These are phyloP conservation scores for Colistium nudipinnis DNA, from an alignment of 2,113 vertebrate genomes.

Conservation along the genomic window DNA sequence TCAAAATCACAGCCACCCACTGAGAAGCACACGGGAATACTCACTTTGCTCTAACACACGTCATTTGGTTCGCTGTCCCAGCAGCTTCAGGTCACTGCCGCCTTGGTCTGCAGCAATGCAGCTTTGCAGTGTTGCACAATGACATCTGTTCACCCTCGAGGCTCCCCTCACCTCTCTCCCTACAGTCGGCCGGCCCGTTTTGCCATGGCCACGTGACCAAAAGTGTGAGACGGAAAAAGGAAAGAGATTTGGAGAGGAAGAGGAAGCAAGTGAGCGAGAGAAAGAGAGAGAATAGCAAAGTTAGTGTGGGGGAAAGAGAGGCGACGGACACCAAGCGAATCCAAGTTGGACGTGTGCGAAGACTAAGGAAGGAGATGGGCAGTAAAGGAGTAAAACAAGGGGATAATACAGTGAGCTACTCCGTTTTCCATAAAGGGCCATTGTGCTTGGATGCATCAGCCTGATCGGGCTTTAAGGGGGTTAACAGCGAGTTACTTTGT, in stretches of 20 bases:
- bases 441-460: slow-evolving; percentile 36
- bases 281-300: slow-evolving; percentile 9
- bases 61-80: not conserved
- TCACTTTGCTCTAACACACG: not conserved
- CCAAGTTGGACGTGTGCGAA: not conserved
- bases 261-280: not conserved
- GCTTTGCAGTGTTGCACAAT: slow-evolving; percentile 56
- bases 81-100: not conserved
- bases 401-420: slow-evolving; percentile 18
- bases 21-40: not conserved
- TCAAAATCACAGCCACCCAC: not conserved
- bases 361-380: not conserved
- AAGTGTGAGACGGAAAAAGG: slow-evolving; percentile 5
- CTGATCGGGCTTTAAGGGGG: slow-evolving; percentile 45
- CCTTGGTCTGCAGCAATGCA: not conserved
- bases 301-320: not conserved
- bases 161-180: slow-evolving; percentile 30
- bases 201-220: slow-evolving; percentile 60
- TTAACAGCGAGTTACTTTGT: slow-evolving; percentile 19
- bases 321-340: not conserved
- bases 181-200: slow-evolving; percentile 18
- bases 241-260: slow-evolving; percentile 5
- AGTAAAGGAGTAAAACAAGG: not conserved
- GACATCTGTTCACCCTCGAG: slow-evolving; percentile 40
- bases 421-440: slow-evolving; percentile 51